phyloP scores from a whole-genome alignment of 2,113 vertebrate species.

The Leiothrix lutea region DNA sequence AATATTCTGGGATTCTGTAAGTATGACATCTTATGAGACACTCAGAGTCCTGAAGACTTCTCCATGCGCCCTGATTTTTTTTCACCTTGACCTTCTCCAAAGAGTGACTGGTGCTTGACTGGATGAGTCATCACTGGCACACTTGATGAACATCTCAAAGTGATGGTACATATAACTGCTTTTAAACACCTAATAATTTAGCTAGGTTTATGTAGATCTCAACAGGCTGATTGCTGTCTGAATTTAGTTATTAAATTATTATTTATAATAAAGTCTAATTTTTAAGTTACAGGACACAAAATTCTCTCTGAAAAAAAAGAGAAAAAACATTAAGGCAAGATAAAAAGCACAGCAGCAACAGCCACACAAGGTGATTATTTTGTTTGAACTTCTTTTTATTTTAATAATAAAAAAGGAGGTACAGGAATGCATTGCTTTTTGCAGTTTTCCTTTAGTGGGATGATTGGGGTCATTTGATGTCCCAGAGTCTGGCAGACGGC shows the following conservation, averaged over 20 bases:
- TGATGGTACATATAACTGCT: neutral
- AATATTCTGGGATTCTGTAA: neutral
- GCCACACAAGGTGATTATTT: neutral
- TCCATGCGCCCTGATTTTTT: neutral
- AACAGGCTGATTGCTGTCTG: neutral
- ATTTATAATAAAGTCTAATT: neutral
- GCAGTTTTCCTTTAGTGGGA: neutral
- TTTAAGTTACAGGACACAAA: neutral
- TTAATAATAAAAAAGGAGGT: neutral
- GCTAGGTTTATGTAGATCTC: neutral
- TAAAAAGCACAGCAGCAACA: neutral
- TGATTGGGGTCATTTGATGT: neutral
- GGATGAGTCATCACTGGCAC: neutral
- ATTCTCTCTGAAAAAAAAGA: neutral
- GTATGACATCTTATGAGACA: neutral
- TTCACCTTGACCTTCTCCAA: neutral
- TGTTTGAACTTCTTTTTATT: neutral
- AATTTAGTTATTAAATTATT: neutral
- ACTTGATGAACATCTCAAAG: neutral
- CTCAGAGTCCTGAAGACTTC: neutral
- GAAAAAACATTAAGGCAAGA: neutral
- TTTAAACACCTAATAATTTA: neutral
- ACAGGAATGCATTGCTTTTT: neutral
- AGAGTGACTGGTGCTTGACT: neutral
- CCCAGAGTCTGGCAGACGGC: neutral